Evolutionary conservation across 92 coral and sea anemone genomes (phyloP).

Genomic region (Meandrina meandrites): DNA sequence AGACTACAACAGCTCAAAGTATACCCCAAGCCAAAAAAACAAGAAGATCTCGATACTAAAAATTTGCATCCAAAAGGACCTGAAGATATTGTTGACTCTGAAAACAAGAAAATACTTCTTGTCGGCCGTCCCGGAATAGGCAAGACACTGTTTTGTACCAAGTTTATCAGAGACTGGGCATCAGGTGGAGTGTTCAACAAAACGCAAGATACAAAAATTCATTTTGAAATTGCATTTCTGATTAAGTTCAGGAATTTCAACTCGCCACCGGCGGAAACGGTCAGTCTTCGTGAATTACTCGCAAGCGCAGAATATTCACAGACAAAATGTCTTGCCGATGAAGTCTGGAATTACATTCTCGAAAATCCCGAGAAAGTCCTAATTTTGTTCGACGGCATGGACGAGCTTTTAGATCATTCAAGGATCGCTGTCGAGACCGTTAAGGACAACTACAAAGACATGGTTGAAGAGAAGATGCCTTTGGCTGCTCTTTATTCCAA

Average conservation of each 20-base stretch:
- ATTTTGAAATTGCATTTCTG: background rate
- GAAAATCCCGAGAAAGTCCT: slow-evolving; percentile 32
- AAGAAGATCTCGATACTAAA: too few relatives aligned
- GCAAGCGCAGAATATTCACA: background rate
- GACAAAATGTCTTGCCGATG: background rate
- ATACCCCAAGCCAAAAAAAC: background rate
- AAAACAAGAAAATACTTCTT: slow-evolving; percentile 31
- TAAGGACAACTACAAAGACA: background rate
- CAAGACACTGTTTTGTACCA: slow-evolving; percentile 31
- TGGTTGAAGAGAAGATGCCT: background rate
- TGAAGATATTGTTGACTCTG: slow-evolving; percentile 6
- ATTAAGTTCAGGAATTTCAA: slow-evolving; percentile 25
- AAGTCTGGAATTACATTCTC: background rate
- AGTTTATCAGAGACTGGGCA: slow-evolving; percentile 48
- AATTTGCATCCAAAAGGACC: background rate
- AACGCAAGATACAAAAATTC: too few relatives aligned
- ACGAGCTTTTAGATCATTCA: slow-evolving; percentile 14
- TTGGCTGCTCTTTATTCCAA: background rate
- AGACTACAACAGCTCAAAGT: background rate
- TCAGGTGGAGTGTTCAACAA: background rate
- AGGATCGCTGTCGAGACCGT: background rate
- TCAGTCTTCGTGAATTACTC: slow-evolving; percentile 38
- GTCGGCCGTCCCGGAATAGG: slow-evolving; percentile 60
- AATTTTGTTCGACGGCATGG: slow-evolving; percentile 53
- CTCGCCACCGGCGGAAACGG: too few relatives aligned